phyloP scores from a whole-genome alignment of 1,140 invertebrate genomes.

The Drosophila lacertosa region DNA sequence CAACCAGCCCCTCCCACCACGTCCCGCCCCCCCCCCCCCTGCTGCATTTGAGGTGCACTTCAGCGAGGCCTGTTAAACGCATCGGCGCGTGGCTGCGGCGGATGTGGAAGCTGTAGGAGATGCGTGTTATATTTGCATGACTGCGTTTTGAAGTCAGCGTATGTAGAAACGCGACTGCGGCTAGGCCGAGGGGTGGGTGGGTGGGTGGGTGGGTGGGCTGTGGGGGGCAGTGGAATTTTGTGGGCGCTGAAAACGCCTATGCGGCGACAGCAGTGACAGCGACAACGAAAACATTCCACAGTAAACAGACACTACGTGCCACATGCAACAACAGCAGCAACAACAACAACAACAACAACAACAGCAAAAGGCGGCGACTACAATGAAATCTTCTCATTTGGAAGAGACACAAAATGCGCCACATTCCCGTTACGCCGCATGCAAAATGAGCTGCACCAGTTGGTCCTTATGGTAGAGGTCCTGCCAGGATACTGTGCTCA shows the following conservation, averaged over 20 bases:
- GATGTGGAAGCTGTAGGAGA: slow-evolving; percentile 9
- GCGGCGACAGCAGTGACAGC: slow-evolving; percentile 47
- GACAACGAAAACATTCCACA: slow-evolving; percentile 59
- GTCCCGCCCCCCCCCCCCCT: no score
- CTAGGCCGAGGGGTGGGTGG: slow-evolving; percentile 6
- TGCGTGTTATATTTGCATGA: slow-evolving; percentile 75
- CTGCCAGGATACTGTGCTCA: slow-evolving; percentile 2
- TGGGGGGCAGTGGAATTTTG: slow-evolving; percentile 6
- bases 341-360: no score
- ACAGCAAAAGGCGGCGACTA: slow-evolving; percentile 45
- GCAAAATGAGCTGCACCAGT: slow-evolving; percentile 32
- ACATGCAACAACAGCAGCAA: slow-evolving; percentile 62
- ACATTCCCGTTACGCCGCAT: slow-evolving; percentile 42
- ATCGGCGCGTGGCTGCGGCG: neutral
- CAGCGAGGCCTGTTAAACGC: slow-evolving; percentile 32
- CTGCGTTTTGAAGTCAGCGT: slow-evolving; percentile 65
- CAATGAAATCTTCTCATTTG: slow-evolving; percentile 61
- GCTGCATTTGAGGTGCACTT: slow-evolving; percentile 16
- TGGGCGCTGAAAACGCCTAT: slow-evolving; percentile 33
- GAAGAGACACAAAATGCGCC: slow-evolving; percentile 33
- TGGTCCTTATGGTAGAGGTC: neutral
- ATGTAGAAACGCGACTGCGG: slow-evolving; percentile 13
- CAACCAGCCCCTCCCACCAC: no score
- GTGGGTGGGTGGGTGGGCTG: neutral
- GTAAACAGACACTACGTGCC: slow-evolving; percentile 59